Evolutionary conservation across 2,888 invertebrate species (phyloP).

Genomic region (Linyphia triangularis): DNA sequence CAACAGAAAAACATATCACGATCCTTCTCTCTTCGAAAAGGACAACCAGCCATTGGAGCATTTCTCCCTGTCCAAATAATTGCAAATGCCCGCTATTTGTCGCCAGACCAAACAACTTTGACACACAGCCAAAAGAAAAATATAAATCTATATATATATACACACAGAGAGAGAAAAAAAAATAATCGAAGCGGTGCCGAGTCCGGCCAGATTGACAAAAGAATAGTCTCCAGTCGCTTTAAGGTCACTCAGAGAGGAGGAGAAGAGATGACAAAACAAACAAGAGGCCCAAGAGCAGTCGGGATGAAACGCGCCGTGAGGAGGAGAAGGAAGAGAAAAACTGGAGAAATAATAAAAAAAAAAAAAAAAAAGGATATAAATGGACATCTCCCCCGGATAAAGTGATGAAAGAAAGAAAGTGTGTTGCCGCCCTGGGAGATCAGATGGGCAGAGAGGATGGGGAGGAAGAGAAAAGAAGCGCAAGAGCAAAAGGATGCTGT

Average conservation of each 20-base stretch:
- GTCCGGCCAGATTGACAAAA: slow-evolving; percentile 57
- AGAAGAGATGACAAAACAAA: not conserved
- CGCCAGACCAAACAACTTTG: slow-evolving; percentile 63
- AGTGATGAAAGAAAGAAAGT: slow-evolving; percentile 67
- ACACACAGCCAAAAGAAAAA: slow-evolving; percentile 40
- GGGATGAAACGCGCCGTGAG: not conserved
- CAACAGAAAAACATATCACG: slow-evolving; percentile 10
- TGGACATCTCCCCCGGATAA: slow-evolving; percentile 65
- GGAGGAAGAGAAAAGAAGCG: slow-evolving; percentile 23
- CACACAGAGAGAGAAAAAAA: not conserved
- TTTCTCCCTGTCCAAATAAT: slow-evolving; percentile 55
- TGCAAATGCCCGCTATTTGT: slow-evolving; percentile 57
- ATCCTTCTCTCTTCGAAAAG: not conserved
- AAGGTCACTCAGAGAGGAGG: slow-evolving; percentile 46
- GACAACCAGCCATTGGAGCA: not conserved
- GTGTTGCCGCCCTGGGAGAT: slow-evolving; percentile 40
- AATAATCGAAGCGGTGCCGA: not conserved
- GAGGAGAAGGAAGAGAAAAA: not conserved
- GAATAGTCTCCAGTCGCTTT: slow-evolving; percentile 59
- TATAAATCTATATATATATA: not conserved
- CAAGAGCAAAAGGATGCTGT: slow-evolving; percentile 20
- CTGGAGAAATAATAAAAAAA: not conserved
- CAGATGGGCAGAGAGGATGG: slow-evolving; percentile 44
- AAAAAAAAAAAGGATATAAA: slow-evolving; percentile 52
- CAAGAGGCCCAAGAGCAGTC: not conserved